These are phyloP conservation scores for Aleadryas rufinucha DNA, from an alignment of 2,113 vertebrate species.

Conservation along the genomic window DNA sequence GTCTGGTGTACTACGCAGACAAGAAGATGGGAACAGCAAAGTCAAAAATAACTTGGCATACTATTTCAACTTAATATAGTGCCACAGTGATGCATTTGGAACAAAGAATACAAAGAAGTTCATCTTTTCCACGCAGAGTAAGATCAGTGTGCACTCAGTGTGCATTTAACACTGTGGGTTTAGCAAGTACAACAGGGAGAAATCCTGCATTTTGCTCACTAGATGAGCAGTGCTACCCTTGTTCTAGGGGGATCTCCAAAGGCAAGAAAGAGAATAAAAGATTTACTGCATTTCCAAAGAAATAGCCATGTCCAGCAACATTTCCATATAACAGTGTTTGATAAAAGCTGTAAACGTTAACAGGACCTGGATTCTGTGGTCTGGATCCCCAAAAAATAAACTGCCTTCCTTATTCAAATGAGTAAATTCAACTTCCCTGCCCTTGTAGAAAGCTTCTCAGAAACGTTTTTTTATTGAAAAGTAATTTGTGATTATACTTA, in stretches of 20 bases:
- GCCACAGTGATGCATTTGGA: not conserved
- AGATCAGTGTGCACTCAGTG: not conserved
- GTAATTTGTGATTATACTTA: not conserved
- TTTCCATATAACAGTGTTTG: not conserved
- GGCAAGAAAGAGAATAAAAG: not conserved
- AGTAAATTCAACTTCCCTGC: not conserved
- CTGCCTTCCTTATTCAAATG: not conserved
- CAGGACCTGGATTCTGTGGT: not conserved
- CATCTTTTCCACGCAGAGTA: not conserved
- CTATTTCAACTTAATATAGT: not conserved
- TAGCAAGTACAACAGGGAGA: not conserved
- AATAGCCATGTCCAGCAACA: not conserved
- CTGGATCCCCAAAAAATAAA: not conserved
- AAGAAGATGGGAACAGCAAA: not conserved
- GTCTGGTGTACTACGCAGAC: constrained; percentile 77
- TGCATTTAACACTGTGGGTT: not conserved
- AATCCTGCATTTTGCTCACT: not conserved
- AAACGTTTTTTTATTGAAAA: not conserved
- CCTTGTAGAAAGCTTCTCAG: not conserved
- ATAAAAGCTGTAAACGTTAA: not conserved
- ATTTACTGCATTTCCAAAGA: not conserved
- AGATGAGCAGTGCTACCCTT: not conserved
- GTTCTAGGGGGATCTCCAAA: not conserved
- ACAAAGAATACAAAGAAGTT: not conserved
- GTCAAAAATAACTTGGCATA: not conserved